Evolutionary conservation across 64 coral and sea anemone genomes (phyloP).

Genomic region (Cladopsammia gracilis): DNA sequence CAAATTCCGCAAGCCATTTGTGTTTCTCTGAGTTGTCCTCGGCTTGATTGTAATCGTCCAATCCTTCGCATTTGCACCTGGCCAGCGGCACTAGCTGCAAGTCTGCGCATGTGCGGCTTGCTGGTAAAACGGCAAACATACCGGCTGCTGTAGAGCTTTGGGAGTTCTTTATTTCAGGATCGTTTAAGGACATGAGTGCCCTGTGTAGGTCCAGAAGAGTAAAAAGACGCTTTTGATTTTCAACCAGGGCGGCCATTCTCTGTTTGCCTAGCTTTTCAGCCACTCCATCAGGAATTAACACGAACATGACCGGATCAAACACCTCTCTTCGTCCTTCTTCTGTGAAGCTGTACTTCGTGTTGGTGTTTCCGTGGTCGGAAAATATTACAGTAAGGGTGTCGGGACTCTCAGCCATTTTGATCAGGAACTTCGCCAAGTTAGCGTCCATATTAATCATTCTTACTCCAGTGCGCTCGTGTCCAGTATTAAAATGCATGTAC

Average conservation of each 20-base stretch:
- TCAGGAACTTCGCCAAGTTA: constrained; percentile 35
- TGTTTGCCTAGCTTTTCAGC: constrained; percentile 44
- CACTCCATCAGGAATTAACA: constrained; percentile 57
- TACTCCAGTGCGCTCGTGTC: constrained; percentile 34
- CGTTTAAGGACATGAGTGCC: constrained; percentile 57
- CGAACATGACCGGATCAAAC: constrained; percentile 57
- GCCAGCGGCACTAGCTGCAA: constrained; percentile 51
- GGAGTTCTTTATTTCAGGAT: constrained; percentile 21
- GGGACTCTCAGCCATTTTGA: constrained; percentile 1
- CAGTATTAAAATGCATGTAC: constrained; percentile 59
- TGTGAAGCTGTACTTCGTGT: constrained; percentile 30
- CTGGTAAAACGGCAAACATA: constrained; percentile 59
- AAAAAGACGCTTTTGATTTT: constrained; percentile 67
- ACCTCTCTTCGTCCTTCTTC: constrained; percentile 46
- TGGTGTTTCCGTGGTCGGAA: constrained; percentile 64
- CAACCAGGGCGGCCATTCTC: constrained; percentile 24
- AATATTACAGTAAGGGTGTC: constrained; percentile 59
- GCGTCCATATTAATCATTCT: constrained; percentile 38
- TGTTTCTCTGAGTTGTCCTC: constrained; percentile 52
- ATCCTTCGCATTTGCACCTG: constrained; percentile 67
- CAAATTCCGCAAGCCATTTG: constrained; percentile 76
- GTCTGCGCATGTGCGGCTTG: constrained; percentile 64
- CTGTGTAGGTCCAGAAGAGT: constrained; percentile 64
- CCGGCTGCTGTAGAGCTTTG: neutral
- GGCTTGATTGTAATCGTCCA: constrained; percentile 2